phyloP scores from a whole-genome alignment of 2,888 invertebrate genomes.

The Drosophila differens region DNA sequence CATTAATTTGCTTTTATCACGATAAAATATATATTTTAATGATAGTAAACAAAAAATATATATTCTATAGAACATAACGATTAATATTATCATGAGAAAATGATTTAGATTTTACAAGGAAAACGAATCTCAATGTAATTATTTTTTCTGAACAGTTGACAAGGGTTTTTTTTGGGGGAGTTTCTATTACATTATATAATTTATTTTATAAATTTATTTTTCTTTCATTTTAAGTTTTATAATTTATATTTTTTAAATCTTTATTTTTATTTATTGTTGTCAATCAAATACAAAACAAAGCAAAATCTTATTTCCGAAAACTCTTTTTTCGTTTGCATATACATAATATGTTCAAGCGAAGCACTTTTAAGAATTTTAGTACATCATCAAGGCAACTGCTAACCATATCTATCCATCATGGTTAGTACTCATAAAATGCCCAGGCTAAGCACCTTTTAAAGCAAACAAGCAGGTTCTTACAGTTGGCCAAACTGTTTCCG shows the following conservation, averaged over 20 bases:
- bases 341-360: neutral
- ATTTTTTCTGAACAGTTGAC: neutral
- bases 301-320: neutral
- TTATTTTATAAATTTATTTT: neutral
- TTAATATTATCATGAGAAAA: neutral
- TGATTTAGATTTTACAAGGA: neutral
- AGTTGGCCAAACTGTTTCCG: neutral
- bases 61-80: neutral
- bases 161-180: neutral
- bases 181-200: accelerated
- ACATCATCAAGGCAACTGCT: constrained; percentile 4
- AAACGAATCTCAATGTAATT: neutral
- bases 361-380: neutral
- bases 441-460: constrained; percentile 9
- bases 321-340: neutral
- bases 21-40: neutral
- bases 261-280: neutral
- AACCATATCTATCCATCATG: constrained; percentile 12
- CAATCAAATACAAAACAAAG: neutral
- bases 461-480: constrained; percentile 2
- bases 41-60: no score
- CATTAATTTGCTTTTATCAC: neutral
- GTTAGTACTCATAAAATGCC: constrained; percentile 16
- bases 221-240: neutral
- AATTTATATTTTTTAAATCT: neutral